Percentiles rank a stretch among this genome's conserved stretches.
These are phyloP conservation scores for Sisor rabdophorus DNA, from an alignment of 2,113 vertebrate genomes.

Conservation along the genomic window DNA sequence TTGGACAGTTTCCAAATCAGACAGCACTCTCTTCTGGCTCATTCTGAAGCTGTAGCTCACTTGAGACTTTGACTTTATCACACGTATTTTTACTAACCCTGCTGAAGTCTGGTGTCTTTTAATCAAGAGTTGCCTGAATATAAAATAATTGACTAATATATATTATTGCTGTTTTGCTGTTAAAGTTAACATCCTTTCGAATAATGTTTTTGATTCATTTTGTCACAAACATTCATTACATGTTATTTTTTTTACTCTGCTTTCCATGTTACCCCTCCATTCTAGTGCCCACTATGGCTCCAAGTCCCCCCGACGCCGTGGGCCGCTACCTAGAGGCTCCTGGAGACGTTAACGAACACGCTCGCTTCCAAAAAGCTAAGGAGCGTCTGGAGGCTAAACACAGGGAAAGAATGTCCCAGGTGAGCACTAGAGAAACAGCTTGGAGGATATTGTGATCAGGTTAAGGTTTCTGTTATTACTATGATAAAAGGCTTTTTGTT, in stretches of 20 bases:
- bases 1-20: neutral
- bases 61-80: neutral
- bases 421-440: constrained; percentile 52
- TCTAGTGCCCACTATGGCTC: constrained; percentile 79
- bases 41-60: neutral
- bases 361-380: constrained; percentile 92
- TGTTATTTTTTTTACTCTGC: neutral
- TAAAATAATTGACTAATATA: neutral
- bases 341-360: constrained; percentile 86
- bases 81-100: constrained; percentile 11
- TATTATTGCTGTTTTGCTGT: neutral
- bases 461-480: neutral
- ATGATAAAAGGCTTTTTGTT: neutral
- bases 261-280: neutral
- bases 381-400: constrained; percentile 93
- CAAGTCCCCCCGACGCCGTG: constrained; percentile 84
- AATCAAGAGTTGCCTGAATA: neutral
- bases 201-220: neutral
- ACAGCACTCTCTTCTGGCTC: neutral
- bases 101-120: neutral
- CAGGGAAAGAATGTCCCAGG: constrained; percentile 89
- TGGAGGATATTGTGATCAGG: neutral
- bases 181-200: neutral
- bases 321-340: constrained; percentile 92
- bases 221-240: neutral